phyloP scores from a whole-genome alignment of 2,797 vertebrate genomes.

The Arctocebus calabarensis region DNA sequence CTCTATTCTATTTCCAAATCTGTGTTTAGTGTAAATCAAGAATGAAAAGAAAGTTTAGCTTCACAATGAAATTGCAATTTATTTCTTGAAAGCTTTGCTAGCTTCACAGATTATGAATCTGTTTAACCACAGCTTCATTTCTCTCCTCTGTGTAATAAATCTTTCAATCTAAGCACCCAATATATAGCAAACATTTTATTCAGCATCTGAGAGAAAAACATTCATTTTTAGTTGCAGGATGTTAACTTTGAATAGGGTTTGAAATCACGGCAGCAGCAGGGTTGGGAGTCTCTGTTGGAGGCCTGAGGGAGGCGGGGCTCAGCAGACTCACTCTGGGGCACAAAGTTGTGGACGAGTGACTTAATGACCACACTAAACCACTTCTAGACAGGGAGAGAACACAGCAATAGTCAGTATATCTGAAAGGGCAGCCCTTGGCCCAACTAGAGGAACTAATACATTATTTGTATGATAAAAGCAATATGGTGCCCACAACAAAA shows the following conservation, averaged over 20 bases:
- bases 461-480: conserved; percentile 94
- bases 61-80: background rate
- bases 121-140: background rate
- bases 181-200: background rate
- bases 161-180: background rate
- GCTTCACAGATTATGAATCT: background rate
- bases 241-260: background rate
- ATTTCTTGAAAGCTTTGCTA: background rate
- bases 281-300: background rate
- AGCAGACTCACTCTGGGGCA: conserved; percentile 54
- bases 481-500: conserved; percentile 93
- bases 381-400: conserved; percentile 77
- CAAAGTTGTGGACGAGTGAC: conserved; percentile 64
- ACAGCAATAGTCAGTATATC: conserved; percentile 75
- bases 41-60: conserved; percentile 37
- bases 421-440: conserved; percentile 90
- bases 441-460: conserved; percentile 89
- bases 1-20: conserved; percentile 24
- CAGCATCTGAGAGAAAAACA: background rate
- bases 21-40: background rate
- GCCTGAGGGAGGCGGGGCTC: conserved; percentile 29
- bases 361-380: conserved; percentile 78
- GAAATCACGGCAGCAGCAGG: accelerated
- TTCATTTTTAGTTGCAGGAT: conserved; percentile 3
- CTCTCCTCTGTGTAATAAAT: background rate